Conservation (phyloP, 2,888 invertebrate species). For the Leptopilina drosophilae region DNA sequence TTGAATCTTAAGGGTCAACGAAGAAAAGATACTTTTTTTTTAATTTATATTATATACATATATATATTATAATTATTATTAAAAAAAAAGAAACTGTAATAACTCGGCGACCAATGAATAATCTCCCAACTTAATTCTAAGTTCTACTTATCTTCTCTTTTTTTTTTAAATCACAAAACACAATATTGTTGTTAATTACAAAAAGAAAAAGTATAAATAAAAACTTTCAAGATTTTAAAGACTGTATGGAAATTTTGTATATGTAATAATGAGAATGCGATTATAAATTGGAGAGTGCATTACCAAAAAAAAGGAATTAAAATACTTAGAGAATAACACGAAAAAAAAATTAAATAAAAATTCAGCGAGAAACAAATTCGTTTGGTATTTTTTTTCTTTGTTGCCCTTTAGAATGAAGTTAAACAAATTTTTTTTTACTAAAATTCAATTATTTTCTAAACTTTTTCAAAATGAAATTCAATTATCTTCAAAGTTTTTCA, state of each 20-base stretch:
- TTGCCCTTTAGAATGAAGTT: too few species aligned
- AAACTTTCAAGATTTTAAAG: slow-evolving; percentile 61
- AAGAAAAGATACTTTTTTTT: not conserved
- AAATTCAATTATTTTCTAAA: too few species aligned
- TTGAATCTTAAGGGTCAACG: not conserved
- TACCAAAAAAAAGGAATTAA: too few species aligned
- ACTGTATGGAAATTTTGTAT: slow-evolving; percentile 69
- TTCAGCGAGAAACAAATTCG: too few species aligned
- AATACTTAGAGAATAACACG: too few species aligned
- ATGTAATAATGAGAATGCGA: slow-evolving; percentile 66
- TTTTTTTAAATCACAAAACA: slow-evolving; percentile 52
- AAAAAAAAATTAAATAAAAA: too few species aligned
- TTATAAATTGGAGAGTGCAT: slow-evolving; percentile 69
- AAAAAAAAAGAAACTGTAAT: not conserved
- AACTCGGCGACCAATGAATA: slow-evolving; percentile 8
- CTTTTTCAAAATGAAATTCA: too few species aligned
- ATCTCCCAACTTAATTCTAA: slow-evolving; percentile 8
- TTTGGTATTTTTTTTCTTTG: too few species aligned
- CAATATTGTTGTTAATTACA: slow-evolving; percentile 41
- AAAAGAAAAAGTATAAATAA: slow-evolving; percentile 51
- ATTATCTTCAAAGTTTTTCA: too few species aligned
- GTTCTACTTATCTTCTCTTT: slow-evolving; percentile 45
- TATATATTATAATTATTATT: not conserved
- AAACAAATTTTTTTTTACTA: too few species aligned
- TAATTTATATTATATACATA: slow-evolving; percentile 24